A percentile compares a stretch with the other conserved stretches of the same genome.
These are phyloP conservation scores for Pelagia noctiluca DNA, from an alignment of 30 jellyfish, hydroid and myxozoan species.

Conservation along the genomic window DNA sequence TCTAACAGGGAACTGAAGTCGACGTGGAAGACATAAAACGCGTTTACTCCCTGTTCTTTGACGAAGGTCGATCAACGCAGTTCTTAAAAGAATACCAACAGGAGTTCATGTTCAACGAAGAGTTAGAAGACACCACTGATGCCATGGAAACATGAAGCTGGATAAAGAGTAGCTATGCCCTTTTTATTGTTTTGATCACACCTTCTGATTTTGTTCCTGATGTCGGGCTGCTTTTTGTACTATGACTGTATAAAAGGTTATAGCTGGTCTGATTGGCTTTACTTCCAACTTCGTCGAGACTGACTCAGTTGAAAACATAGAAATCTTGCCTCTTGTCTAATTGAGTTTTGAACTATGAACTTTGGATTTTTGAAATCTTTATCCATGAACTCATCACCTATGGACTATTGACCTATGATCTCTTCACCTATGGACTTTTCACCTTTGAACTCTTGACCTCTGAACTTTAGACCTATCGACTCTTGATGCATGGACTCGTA, in stretches of 20 bases:
- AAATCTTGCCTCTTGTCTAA: too few relatives aligned
- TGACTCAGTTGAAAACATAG: too few relatives aligned
- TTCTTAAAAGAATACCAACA: slow-evolving; percentile 90
- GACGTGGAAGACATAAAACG: slow-evolving; percentile 96
- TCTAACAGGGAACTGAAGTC: slow-evolving; percentile 92
- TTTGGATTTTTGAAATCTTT: too few relatives aligned
- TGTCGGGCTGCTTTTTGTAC: too few relatives aligned
- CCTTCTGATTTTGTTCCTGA: too few relatives aligned
- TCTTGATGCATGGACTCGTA: neutral
- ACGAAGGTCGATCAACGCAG: slow-evolving; percentile 96
- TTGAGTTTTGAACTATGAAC: too few relatives aligned
- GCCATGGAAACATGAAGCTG: slow-evolving; percentile 74
- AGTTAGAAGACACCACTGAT: slow-evolving; percentile 17
- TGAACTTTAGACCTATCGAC: neutral
- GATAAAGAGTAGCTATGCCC: slow-evolving; percentile 10
- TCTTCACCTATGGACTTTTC: neutral
- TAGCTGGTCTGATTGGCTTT: too few relatives aligned
- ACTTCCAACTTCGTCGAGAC: too few relatives aligned
- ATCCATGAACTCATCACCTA: too few relatives aligned
- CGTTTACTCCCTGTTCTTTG: slow-evolving; percentile 92
- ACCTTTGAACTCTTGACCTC: slow-evolving; percentile 6
- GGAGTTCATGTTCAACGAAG: slow-evolving; percentile 93
- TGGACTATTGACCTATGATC: too few relatives aligned
- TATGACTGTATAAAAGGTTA: too few relatives aligned
- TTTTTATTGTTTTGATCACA: neutral